A percentile compares a stretch with the other conserved stretches of the same genome.
phyloP scores from a whole-genome alignment of 2,113 vertebrate genomes.

The Lophochroa leadbeateri region DNA sequence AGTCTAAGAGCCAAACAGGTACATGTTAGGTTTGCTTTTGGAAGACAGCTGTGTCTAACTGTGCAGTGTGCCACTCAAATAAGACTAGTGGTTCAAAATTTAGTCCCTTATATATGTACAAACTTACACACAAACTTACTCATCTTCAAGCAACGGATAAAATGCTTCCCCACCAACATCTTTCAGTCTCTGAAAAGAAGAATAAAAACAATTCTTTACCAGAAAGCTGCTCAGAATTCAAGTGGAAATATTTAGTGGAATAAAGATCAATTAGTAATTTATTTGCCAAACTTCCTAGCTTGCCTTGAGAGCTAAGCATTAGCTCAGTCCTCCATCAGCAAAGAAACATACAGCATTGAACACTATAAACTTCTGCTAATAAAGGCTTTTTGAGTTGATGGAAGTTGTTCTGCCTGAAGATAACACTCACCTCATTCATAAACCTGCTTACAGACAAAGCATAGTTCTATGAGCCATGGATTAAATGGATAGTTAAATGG shows the following conservation, averaged over 20 bases:
- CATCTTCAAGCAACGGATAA: conserved; percentile 94
- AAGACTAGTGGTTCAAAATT: neutral
- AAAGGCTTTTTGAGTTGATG: neutral
- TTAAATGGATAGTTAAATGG: neutral
- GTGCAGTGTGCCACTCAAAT: neutral
- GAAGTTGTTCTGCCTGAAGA: neutral
- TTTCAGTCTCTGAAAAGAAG: conserved; percentile 86
- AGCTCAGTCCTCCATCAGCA: neutral
- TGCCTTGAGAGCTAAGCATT: neutral
- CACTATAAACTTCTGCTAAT: neutral
- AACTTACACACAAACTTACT: conserved; percentile 80
- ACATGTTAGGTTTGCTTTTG: neutral
- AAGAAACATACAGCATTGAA: neutral
- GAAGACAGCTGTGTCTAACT: neutral
- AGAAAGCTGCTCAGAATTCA: neutral
- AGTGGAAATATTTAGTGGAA: neutral
- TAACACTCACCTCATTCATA: neutral
- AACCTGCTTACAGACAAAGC: neutral
- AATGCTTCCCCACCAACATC: conserved; percentile 95
- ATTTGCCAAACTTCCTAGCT: neutral
- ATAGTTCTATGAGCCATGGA: neutral
- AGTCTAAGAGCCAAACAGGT: neutral
- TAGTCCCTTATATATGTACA: neutral
- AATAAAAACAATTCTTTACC: neutral
- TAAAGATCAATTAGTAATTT: neutral